These are phyloP conservation scores for Ciconia boyciana DNA, from an alignment of 2,113 vertebrate species.

Conservation along the genomic window DNA sequence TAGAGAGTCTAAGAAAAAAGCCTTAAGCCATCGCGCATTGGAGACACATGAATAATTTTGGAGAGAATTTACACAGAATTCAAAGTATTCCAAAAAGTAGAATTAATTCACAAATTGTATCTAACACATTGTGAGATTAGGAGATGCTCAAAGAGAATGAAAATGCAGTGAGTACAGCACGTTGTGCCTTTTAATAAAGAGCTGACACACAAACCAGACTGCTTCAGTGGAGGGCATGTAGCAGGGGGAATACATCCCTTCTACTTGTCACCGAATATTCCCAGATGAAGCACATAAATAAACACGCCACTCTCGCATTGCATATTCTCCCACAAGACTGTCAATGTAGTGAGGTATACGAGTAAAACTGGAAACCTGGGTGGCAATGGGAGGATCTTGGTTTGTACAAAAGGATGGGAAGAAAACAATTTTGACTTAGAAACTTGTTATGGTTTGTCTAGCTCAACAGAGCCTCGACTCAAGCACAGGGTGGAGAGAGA, in stretches of 20 bases:
- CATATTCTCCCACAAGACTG: slow-evolving; percentile 12
- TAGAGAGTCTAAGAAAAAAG: background rate
- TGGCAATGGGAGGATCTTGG: background rate
- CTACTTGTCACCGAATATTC: background rate
- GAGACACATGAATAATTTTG: background rate
- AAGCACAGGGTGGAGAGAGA: background rate
- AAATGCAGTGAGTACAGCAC: background rate
- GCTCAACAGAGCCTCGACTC: background rate
- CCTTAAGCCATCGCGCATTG: background rate
- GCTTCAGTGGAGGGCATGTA: background rate
- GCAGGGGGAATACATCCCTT: background rate
- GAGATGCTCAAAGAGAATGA: slow-evolving; percentile 3
- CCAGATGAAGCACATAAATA: slow-evolving; percentile 38
- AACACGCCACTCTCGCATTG: slow-evolving; percentile 6
- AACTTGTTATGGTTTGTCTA: background rate
- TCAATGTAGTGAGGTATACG: background rate
- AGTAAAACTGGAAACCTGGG: background rate
- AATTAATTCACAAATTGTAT: slow-evolving; percentile 39
- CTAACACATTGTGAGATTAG: slow-evolving; percentile 3
- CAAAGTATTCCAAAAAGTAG: background rate
- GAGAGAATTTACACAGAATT: background rate
- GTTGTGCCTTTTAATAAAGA: slow-evolving; percentile 1
- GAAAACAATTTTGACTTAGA: background rate
- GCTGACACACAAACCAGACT: background rate
- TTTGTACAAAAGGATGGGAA: background rate